Conservation (phyloP, 37 sponge, comb jelly and placozoan species). For the Oscarella lobularis region DNA sequence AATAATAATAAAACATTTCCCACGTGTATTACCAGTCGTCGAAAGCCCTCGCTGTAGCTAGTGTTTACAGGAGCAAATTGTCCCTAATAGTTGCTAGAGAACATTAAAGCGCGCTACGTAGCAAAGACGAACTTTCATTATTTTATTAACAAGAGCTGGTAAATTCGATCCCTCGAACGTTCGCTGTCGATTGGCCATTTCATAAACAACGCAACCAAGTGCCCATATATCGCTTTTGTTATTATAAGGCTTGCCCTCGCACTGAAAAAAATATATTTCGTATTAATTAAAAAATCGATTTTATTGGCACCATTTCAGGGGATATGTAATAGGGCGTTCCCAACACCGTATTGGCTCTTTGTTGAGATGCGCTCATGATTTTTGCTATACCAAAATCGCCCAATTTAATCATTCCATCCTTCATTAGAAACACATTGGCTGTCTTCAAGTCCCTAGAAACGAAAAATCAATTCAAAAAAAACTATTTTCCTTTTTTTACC, state of each 20-base stretch:
- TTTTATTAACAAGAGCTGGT: conserved; percentile 87
- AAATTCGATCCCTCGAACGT: conserved; percentile 93
- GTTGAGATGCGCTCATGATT: conserved; percentile 47
- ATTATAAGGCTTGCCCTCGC: conserved; percentile 87
- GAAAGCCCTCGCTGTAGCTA: conserved; percentile 58
- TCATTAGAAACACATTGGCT: conserved; percentile 89
- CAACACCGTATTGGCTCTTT: conserved; percentile 73
- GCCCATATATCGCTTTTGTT: conserved; percentile 80
- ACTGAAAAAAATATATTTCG: conserved; percentile 20
- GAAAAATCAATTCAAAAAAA: background rate
- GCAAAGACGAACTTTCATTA: conserved; percentile 46
- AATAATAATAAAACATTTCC: background rate
- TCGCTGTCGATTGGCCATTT: conserved; percentile 63
- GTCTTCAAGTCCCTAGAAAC: conserved; percentile 86
- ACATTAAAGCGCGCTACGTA: too few species aligned
- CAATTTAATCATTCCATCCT: conserved; percentile 75
- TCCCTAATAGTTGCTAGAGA: conserved; percentile 21
- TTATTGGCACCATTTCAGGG: conserved; percentile 81
- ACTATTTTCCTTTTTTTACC: conserved; percentile 30
- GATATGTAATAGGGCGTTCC: conserved; percentile 98
- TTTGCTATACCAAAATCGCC: conserved; percentile 98
- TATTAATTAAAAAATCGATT: background rate
- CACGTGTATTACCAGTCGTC: conserved; percentile 32
- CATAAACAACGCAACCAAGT: conserved; percentile 55
- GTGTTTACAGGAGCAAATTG: conserved; percentile 48